A percentile compares a stretch with the other conserved stretches of the same genome.
phyloP scores from a whole-genome alignment of 2,113 vertebrate species.

The Campylorhamphus procurvoides region DNA sequence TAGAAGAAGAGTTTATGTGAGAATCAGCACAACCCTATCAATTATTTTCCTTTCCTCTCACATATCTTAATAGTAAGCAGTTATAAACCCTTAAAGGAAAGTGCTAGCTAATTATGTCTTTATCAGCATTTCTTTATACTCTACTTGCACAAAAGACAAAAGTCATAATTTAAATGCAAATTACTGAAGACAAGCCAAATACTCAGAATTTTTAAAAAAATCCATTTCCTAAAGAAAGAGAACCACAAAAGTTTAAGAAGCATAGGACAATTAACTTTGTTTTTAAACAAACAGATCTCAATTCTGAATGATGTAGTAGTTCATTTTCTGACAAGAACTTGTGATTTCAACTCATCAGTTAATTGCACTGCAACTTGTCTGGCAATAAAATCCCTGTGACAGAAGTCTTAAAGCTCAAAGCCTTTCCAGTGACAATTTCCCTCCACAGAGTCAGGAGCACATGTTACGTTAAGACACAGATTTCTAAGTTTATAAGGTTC shows the following conservation, averaged over 20 bases:
- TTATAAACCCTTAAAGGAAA: conserved; percentile 25
- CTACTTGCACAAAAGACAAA: conserved; percentile 9
- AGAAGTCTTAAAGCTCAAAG: neutral
- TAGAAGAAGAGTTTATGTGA: neutral
- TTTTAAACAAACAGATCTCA: conserved; percentile 13
- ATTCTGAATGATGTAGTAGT: neutral
- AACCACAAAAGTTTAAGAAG: neutral
- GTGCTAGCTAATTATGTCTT: conserved; percentile 43
- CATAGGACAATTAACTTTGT: neutral
- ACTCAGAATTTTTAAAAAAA: neutral
- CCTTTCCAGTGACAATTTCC: neutral
- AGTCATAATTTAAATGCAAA: conserved; percentile 48
- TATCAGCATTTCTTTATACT: conserved; percentile 50
- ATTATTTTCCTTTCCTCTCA: neutral
- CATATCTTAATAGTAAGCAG: neutral
- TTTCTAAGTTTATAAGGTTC: neutral
- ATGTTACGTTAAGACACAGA: neutral
- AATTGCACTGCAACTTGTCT: conserved; percentile 2
- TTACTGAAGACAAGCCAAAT: conserved; percentile 37
- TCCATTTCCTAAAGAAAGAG: neutral
- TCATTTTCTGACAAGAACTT: neutral
- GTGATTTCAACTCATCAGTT: neutral
- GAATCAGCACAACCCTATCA: neutral
- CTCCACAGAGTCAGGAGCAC: neutral
- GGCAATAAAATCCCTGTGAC: neutral